Evolutionary conservation across 2,797 vertebrate species (phyloP), one percentile per base, ranked within the genome.

Genomic region (Botia almorhae): DNA sequence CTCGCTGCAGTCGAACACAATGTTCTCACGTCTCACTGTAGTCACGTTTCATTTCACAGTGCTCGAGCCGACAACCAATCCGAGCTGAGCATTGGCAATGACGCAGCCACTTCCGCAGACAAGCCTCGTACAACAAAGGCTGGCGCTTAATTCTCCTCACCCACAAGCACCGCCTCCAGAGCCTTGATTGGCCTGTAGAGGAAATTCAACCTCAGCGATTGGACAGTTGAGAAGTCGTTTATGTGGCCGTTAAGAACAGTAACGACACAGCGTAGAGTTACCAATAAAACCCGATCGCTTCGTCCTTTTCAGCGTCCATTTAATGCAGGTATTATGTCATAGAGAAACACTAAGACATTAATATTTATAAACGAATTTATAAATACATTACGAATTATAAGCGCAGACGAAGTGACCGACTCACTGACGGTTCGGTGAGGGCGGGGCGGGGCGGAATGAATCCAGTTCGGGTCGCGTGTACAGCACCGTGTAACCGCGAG

Each of bases 31-130:
- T 63, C 61, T 85, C 87, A 84, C 87, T 83, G 88, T 87, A 86
- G 89, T 94, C 93, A 94, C 92, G 92, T 93, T 91, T 93, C 68
- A 84, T 74, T 63, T 75, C 63, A 53, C 43, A 77, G 83, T 82
- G 85, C 82, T 90, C 87, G 84, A 61, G 51, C 39, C 26, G 1
- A 26, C 39, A 76, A 7, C 92, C 93, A 94, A 94, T 94, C 89
- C 86, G 79, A 64, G 19, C 7, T 0, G 11, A 6, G 48, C 83
- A 89, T 87, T 85, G 89, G 6, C 4, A 8, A 39, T 94, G 93
- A 94, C 92, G 92, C 81, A 63, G 17, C 4, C 0, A 2, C 89
- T 87, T 85, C 0, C 0, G 0, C 0, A 0, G 13, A 10, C 21
- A 39, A 39, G 36, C 1, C 36, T 1, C 36, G 6, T 7, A 39